Evolutionary conservation across 1,140 invertebrate species (phyloP), one percentile per base, ranked within the genome.

Genomic region (Oppia nitens): DNA sequence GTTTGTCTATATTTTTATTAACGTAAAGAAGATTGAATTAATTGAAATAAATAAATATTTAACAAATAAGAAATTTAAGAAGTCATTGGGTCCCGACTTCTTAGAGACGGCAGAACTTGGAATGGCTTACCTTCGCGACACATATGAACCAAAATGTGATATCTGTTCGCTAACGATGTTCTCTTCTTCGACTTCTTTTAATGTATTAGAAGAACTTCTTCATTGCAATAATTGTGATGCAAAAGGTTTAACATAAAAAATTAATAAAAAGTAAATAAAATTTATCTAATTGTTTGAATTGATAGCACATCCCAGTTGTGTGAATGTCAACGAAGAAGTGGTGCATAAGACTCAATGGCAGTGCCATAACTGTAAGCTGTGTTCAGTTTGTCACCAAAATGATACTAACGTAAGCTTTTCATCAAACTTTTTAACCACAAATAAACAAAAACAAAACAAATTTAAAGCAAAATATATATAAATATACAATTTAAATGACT

Each of bases 281-380:
- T n/a, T n/a, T n/a, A 9, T 40, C 32, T 9, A 40, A 40, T 17
- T 40, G 17, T 40, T 54, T 63, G 62, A 49, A 49, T 57, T 55
- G 60, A 49, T 59, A 76, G 75, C 72, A 61, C 75, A 77, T 63
- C 72, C 74, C 23, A 70, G 67, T 26, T 77, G 75, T 63, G 68
- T 76, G 68, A 67, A 70, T 24, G 76, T 75, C 63, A 68, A 66
- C 1, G 62, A 65, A 26, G 64, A 72, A 53, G 65, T 73, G 54
- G 68, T 70, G 14, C 57, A 54, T 14, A 66, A 70, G 59, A 68
- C 68, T 1, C 48, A 64, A 52, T 75, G 72, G 74, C 70, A 73
- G 57, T 76, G 74, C 63, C 68, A 69, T 32, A 69, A 73, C 57
- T 76, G 74, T 62, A 75, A 74, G 55, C 71, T 69, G 1, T 76